Evolutionary conservation across 2,797 vertebrate genomes (phyloP).

Genomic region (Cossypha dichroa): DNA sequence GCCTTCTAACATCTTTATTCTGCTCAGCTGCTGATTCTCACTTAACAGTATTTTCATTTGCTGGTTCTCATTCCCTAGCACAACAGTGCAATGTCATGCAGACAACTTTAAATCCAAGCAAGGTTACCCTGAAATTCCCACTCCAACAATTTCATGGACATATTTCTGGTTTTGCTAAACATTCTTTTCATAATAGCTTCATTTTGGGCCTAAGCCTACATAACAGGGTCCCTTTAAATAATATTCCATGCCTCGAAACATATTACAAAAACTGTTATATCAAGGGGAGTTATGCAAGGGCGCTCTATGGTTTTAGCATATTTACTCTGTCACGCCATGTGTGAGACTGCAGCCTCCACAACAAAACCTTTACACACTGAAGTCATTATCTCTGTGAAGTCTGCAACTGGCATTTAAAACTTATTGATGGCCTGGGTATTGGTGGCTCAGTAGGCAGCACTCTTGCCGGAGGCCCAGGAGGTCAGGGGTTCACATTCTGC

Average conservation of each 20-base stretch:
- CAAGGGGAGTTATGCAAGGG: conserved; percentile 9
- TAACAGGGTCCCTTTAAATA: conserved; percentile 59
- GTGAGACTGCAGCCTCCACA: conserved; percentile 44
- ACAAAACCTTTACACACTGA: conserved; percentile 60
- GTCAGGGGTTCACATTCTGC: conserved; percentile 65
- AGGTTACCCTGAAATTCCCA: conserved; percentile 60
- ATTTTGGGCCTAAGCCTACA: conserved; percentile 44
- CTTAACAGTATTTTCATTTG: conserved; percentile 36
- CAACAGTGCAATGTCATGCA: conserved; percentile 30
- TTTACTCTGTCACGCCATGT: conserved; percentile 46
- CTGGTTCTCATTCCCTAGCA: conserved; percentile 43
- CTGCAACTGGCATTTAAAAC: conserved; percentile 64
- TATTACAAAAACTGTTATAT: conserved; percentile 54
- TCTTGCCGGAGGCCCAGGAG: conserved; percentile 48
- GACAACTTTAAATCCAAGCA: conserved; percentile 44
- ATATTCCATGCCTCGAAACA: conserved; percentile 59
- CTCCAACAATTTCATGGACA: conserved; percentile 54
- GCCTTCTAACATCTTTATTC: not conserved
- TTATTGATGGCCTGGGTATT: conserved; percentile 60
- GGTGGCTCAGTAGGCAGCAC: conserved; percentile 62
- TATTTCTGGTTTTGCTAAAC: conserved; percentile 59
- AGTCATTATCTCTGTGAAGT: conserved; percentile 58
- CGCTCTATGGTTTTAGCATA: conserved; percentile 37
- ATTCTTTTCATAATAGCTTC: conserved; percentile 58
- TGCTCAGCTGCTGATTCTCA: conserved; percentile 21